Evolutionary conservation across 2,888 invertebrate genomes (phyloP).

Genomic region (Iphiclides podalirius): DNA sequence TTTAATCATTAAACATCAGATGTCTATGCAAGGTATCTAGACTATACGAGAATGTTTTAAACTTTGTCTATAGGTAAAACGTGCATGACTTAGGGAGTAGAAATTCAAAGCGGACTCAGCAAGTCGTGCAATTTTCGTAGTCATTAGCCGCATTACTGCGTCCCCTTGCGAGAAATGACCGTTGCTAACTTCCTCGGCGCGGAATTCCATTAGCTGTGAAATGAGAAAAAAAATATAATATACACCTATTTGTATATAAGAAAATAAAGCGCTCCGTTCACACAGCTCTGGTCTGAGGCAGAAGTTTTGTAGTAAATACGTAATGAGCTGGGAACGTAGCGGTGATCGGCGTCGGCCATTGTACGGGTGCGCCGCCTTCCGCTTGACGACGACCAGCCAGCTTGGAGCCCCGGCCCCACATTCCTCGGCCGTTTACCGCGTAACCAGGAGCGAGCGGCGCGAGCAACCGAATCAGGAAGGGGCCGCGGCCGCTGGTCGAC

Average conservation of each 20-base stretch:
- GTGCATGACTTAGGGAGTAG: neutral
- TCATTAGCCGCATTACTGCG: constrained; percentile 23
- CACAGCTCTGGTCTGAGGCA: constrained; percentile 44
- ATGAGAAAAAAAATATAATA: constrained; percentile 27
- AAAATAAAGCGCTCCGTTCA: constrained; percentile 34
- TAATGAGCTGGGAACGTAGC: constrained; percentile 73
- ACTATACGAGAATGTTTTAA: too few relatives aligned
- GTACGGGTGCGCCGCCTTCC: constrained; percentile 71
- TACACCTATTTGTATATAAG: constrained; percentile 23
- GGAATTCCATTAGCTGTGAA: constrained; percentile 27
- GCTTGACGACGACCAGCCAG: constrained; percentile 52
- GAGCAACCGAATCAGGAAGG: constrained; percentile 41
- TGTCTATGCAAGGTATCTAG: too few relatives aligned
- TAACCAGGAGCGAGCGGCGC: constrained; percentile 31
- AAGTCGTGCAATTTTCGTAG: constrained; percentile 17
- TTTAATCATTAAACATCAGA: too few relatives aligned
- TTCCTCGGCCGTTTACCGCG: constrained; percentile 43
- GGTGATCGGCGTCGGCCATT: constrained; percentile 69
- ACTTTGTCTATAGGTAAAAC: too few relatives aligned
- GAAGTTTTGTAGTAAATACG: constrained; percentile 68
- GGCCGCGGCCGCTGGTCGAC: constrained; percentile 42
- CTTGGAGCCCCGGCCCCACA: constrained; percentile 50
- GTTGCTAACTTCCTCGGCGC: constrained; percentile 27
- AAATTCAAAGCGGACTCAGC: constrained; percentile 9
- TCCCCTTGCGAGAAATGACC: constrained; percentile 21